Conservation (phyloP, 2,113 vertebrate genomes). For the Eudyptes chrysolophus region DNA sequence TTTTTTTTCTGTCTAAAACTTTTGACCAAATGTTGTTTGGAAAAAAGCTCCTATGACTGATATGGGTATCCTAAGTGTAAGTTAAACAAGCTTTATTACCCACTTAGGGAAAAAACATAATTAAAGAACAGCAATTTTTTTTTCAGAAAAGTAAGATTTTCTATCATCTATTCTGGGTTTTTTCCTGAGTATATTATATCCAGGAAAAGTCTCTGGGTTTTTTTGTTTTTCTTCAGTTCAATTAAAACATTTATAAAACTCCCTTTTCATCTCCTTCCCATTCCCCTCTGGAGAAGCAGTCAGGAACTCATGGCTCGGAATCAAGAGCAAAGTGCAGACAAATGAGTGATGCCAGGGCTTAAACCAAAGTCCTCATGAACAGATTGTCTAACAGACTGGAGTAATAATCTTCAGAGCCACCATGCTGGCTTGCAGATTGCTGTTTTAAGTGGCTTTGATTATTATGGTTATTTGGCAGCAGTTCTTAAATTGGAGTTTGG, state of each 20-base stretch:
- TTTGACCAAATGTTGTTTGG: background rate
- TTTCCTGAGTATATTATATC: background rate
- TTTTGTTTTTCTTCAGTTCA: background rate
- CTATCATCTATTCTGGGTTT: background rate
- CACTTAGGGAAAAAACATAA: background rate
- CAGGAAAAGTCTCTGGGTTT: background rate
- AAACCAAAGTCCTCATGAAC: conserved; percentile 49
- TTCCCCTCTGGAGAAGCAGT: background rate
- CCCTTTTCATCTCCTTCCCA: background rate
- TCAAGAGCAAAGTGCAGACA: conserved; percentile 55
- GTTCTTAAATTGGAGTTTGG: conserved; percentile 45
- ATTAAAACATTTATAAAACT: background rate
- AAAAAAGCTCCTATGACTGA: background rate
- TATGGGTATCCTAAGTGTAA: background rate
- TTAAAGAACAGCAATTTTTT: fast-evolving
- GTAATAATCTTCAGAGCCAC: conserved; percentile 66
- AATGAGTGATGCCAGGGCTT: conserved; percentile 45
- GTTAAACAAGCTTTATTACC: background rate
- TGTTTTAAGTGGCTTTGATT: conserved; percentile 65
- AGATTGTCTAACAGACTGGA: conserved; percentile 69
- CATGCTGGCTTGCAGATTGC: conserved; percentile 65
- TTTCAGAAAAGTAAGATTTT: background rate
- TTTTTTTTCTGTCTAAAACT: background rate
- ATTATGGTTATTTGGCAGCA: conserved; percentile 62
- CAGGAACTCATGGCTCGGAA: conserved; percentile 13